phyloP scores from a whole-genome alignment of 2,888 invertebrate genomes.

The Drosophila peninsularis region DNA sequence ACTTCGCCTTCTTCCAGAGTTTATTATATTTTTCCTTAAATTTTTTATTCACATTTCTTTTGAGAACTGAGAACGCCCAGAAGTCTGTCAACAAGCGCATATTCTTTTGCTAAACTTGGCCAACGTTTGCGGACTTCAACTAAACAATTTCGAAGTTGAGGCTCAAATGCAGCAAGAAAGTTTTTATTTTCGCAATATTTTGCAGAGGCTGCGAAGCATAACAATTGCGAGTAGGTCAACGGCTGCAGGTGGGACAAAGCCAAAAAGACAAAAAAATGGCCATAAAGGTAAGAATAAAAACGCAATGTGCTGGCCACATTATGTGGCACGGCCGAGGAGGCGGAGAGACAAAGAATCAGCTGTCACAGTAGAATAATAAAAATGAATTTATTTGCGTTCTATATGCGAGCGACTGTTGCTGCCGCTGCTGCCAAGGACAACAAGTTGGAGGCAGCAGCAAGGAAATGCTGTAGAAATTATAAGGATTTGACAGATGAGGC shows the following conservation, averaged over 20 bases:
- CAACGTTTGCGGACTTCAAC: not conserved
- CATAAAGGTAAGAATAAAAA: conserved; percentile 15
- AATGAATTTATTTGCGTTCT: conserved; percentile 73
- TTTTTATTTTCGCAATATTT: conserved; percentile 10
- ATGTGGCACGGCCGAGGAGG: conserved; percentile 9
- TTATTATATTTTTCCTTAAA: no score
- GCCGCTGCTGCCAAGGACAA: conserved; percentile 55
- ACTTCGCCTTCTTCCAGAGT: no score
- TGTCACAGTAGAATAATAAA: conserved; percentile 75
- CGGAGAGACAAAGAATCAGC: conserved; percentile 57
- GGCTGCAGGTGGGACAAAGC: conserved; percentile 8
- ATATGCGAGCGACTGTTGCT: conserved; percentile 35
- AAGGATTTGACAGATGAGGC: conserved; percentile 75
- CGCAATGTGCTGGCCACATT: conserved; percentile 33
- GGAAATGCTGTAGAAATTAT: conserved; percentile 59
- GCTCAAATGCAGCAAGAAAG: conserved; percentile 4
- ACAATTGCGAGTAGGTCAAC: conserved; percentile 33
- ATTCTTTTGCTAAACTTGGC: not conserved
- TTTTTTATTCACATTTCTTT: no score
- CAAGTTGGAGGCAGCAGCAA: conserved; percentile 58
- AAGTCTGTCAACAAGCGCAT: not conserved
- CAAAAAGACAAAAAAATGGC: conserved; percentile 9
- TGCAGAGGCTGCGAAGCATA: conserved; percentile 14
- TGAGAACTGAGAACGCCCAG: no score
- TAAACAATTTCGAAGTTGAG: not conserved